A percentile compares a stretch with the other conserved stretches of the same genome.
These are phyloP conservation scores for Monomorium pharaonis DNA, from an alignment of 1,140 invertebrate species.

Conservation along the genomic window DNA sequence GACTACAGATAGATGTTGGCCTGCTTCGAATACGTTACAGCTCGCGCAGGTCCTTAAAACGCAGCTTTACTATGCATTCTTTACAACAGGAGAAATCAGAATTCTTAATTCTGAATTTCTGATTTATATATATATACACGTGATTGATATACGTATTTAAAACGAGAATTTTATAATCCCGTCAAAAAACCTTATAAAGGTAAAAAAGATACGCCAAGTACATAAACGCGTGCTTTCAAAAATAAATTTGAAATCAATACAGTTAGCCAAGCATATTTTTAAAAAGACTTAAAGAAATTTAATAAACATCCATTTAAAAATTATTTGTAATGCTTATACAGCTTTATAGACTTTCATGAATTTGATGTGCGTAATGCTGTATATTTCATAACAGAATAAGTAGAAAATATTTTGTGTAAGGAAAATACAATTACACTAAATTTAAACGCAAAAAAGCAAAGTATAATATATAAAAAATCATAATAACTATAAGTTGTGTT, in stretches of 20 bases:
- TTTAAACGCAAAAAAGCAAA: not conserved
- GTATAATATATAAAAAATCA: not conserved
- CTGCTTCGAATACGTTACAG: not conserved
- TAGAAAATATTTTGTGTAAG: not conserved
- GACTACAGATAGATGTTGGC: slow-evolving; percentile 1
- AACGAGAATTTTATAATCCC: not conserved
- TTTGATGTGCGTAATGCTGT: not conserved
- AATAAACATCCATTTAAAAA: too few species aligned
- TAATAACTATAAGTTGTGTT: not conserved
- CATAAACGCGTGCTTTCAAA: too few species aligned
- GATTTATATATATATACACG: not conserved
- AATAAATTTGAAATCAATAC: too few species aligned
- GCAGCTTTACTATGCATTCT: not conserved
- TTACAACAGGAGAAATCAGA: not conserved
- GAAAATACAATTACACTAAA: not conserved
- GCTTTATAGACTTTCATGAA: not conserved
- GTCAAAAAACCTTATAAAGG: too few species aligned
- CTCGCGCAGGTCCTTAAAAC: not conserved
- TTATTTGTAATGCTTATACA: not conserved
- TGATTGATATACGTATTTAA: not conserved
- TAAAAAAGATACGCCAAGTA: too few species aligned
- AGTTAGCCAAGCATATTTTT: too few species aligned
- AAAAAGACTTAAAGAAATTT: too few species aligned
- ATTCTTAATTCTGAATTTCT: not conserved
- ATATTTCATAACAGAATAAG: not conserved